A percentile compares a stretch with the other conserved stretches of the same genome.
These are phyloP conservation scores for Drosophila oshimai DNA, from an alignment of 1,140 invertebrate genomes.

Conservation along the genomic window DNA sequence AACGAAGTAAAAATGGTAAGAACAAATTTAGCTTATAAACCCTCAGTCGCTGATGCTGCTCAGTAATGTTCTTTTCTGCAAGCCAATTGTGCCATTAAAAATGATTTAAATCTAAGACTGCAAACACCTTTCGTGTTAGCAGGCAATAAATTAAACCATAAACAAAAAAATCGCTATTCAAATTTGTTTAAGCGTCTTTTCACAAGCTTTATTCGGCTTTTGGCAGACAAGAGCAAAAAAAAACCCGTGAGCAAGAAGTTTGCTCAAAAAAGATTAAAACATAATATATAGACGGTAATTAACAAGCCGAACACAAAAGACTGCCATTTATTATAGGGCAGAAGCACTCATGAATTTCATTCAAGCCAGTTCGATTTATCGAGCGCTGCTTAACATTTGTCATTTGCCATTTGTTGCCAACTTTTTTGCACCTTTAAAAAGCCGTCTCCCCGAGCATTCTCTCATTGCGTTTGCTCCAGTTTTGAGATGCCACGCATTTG, in stretches of 20 bases:
- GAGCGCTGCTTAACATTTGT: slow-evolving; percentile 40
- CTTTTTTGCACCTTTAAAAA: slow-evolving; percentile 22
- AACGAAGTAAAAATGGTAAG: neutral
- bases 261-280: slow-evolving; percentile 1
- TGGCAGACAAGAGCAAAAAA: neutral
- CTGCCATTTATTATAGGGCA: slow-evolving; percentile 22
- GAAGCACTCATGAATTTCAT: slow-evolving; percentile 28
- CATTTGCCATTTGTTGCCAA: slow-evolving; percentile 55
- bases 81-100: slow-evolving; percentile 29
- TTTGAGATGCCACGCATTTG: slow-evolving; percentile 69
- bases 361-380: slow-evolving; percentile 43
- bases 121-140: slow-evolving; percentile 37
- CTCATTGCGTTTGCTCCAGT: slow-evolving; percentile 55
- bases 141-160: slow-evolving; percentile 23
- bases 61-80: slow-evolving; percentile 10
- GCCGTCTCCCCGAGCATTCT: slow-evolving; percentile 29
- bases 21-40: neutral
- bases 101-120: slow-evolving; percentile 26
- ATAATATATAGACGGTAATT: slow-evolving; percentile 24
- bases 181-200: slow-evolving; percentile 13
- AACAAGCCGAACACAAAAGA: neutral
- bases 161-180: slow-evolving; percentile 17
- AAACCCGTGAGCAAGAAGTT: neutral
- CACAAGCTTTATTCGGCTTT: slow-evolving; percentile 8
- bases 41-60: neutral